Evolutionary conservation across 2,888 invertebrate genomes (phyloP), one percentile per base, ranked within the genome.

Genomic region (Pocota personata): DNA sequence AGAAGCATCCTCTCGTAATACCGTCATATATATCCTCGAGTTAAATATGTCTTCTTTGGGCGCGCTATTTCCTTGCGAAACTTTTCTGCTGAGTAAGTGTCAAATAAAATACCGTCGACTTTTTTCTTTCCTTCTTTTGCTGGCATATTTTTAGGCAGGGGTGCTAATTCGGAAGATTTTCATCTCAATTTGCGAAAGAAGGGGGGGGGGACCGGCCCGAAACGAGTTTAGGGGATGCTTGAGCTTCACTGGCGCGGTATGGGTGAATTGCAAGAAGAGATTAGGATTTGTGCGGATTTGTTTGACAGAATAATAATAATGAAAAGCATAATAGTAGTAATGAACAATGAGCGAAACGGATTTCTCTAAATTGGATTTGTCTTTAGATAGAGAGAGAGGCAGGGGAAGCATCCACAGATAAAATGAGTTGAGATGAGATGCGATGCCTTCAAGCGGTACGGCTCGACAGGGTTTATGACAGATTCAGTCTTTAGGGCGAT

Each of bases 241-340:
- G 27, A 12, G 32, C 46, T 35, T 50, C 12, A 43, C 46, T n/a
- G 46, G 2, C n/a, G 19, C 19, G 16, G 12, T 24, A 32, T 32
- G 16, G 60, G 32, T 8, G 57, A 58, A 50, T 24, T 58, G 32
- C 35, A 24, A 35, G 30, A 75, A 58, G 57, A 66, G 84, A 84
- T 84, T 66, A 79, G 75, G 79, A 79, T 84, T 79, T 75, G 64
- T 58, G 71, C 75, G 75, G 84, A 84, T 84, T 84, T 84, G 84
- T 84, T 84, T 84, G 75, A 84, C 84, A 84, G 58, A 79, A 79
- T 84, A 84, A 84, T 84, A 84, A 84, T 79, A 79, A 79, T 84
- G 71, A 84, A 84, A 79, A 79, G 79, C 79, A 84, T 84, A 79
- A 84, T 79, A 79, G 75, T 66, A 79, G 75, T 71, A 79, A 79